phyloP scores from a whole-genome alignment of 2,113 vertebrate species.

The Bostrychus sinensis region DNA sequence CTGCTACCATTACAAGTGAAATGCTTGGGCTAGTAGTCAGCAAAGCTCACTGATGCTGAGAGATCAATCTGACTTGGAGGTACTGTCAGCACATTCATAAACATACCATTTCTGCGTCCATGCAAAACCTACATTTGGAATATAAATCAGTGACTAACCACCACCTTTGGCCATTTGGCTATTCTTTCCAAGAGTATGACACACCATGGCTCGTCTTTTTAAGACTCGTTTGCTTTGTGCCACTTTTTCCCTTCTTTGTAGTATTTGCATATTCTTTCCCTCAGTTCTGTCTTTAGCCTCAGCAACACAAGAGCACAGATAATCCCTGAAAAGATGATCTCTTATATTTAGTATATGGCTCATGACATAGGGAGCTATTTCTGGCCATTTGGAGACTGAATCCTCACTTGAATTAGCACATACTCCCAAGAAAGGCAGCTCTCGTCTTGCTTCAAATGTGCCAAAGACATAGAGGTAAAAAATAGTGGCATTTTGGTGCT shows the following conservation, averaged over 20 bases:
- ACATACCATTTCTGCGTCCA: background rate
- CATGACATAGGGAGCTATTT: constrained; percentile 25
- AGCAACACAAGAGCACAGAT: constrained; percentile 51
- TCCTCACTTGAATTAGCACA: constrained; percentile 34
- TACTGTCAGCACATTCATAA: constrained; percentile 11
- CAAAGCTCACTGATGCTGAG: constrained; percentile 40
- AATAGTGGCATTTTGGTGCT: constrained; percentile 24
- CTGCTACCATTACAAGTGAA: constrained; percentile 11
- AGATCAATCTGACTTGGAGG: constrained; percentile 30
- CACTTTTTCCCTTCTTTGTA: constrained; percentile 1
- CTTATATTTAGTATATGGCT: background rate
- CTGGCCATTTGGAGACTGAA: constrained; percentile 33
- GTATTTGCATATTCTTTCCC: background rate
- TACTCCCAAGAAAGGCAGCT: constrained; percentile 38
- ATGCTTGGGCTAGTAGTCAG: constrained; percentile 27
- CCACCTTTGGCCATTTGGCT: constrained; percentile 50
- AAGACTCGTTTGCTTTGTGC: constrained; percentile 40
- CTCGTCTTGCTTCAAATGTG: constrained; percentile 42
- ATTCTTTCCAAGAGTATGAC: constrained; percentile 47
- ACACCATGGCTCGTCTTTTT: constrained; percentile 36
- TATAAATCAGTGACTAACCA: constrained; percentile 42
- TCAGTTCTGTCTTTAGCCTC: background rate
- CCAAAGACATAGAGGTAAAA: constrained; percentile 31
- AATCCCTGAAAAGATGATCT: constrained; percentile 28
- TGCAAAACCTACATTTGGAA: constrained; percentile 14